Percentiles rank a stretch among this genome's conserved stretches.
phyloP scores from a whole-genome alignment of 92 coral and sea anemone species.

The Anthopleura xanthogrammica region DNA sequence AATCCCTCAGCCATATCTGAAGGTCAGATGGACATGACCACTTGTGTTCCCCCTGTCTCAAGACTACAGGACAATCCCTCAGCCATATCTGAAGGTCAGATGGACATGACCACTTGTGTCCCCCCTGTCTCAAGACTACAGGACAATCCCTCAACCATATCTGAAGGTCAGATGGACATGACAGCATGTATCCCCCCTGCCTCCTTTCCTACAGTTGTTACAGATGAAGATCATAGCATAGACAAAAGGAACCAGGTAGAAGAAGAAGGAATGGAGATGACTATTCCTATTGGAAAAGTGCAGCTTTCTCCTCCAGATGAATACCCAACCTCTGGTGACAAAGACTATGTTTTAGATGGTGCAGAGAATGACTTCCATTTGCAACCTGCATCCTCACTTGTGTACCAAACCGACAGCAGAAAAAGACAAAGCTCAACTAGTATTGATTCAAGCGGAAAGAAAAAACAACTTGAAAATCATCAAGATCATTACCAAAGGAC shows the following conservation, averaged over 20 bases:
- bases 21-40: slow-evolving; percentile 27
- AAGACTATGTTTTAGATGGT: background rate
- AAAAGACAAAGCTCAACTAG: background rate
- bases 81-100: slow-evolving; percentile 8
- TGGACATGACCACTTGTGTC: slow-evolving; percentile 29
- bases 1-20: background rate
- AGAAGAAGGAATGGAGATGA: background rate
- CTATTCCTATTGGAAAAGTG: background rate
- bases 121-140: background rate
- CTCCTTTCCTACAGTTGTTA: background rate
- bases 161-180: slow-evolving; percentile 15
- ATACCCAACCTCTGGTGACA: background rate
- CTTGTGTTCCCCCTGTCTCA: slow-evolving; percentile 13
- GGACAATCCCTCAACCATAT: background rate
- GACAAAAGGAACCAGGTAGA: background rate
- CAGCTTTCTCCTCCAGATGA: background rate
- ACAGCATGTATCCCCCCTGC: slow-evolving; percentile 17
- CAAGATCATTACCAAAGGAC: background rate
- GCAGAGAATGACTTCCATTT: background rate
- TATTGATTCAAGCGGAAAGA: background rate
- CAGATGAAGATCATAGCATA: background rate
- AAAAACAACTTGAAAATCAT: background rate
- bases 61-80: background rate
- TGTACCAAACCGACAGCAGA: background rate
- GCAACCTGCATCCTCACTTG: background rate